phyloP scores from a whole-genome alignment of 2,113 vertebrate species.

The Myotis brandtii region DNA sequence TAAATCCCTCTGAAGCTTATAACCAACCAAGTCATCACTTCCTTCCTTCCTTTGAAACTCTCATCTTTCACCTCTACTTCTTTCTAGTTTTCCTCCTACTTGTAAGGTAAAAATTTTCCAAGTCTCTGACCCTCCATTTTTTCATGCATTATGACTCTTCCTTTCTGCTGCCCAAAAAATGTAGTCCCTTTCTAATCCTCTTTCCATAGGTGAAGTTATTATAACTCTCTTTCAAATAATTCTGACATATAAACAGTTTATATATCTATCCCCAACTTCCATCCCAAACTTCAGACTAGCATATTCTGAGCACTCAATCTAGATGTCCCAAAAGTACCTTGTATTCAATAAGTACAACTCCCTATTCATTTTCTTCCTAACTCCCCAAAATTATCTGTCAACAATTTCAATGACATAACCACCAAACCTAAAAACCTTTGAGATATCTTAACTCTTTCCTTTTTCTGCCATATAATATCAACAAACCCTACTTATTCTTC shows the following conservation, averaged over 20 bases:
- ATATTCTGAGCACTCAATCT: background rate
- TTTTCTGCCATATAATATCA: background rate
- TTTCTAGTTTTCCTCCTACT: background rate
- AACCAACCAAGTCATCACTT: background rate
- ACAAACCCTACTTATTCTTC: background rate
- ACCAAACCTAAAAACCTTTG: background rate
- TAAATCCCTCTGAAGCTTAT: background rate
- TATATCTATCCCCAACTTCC: background rate
- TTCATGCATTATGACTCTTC: background rate
- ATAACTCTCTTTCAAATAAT: background rate
- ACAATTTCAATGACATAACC: background rate
- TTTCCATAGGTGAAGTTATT: background rate
- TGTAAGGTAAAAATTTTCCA: background rate
- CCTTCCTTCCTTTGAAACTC: background rate
- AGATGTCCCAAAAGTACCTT: background rate
- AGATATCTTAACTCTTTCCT: background rate
- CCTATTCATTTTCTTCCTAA: background rate
- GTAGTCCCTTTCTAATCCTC: background rate
- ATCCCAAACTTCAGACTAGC: background rate
- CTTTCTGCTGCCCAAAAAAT: background rate
- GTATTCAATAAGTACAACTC: background rate
- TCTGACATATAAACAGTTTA: slow-evolving; percentile 12
- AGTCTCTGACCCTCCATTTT: background rate
- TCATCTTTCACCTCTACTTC: background rate
- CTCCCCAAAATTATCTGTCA: background rate